Base-by-base conservation (phyloP, 1,140 invertebrate genomes). In the Carposina sasakii region DNA sequence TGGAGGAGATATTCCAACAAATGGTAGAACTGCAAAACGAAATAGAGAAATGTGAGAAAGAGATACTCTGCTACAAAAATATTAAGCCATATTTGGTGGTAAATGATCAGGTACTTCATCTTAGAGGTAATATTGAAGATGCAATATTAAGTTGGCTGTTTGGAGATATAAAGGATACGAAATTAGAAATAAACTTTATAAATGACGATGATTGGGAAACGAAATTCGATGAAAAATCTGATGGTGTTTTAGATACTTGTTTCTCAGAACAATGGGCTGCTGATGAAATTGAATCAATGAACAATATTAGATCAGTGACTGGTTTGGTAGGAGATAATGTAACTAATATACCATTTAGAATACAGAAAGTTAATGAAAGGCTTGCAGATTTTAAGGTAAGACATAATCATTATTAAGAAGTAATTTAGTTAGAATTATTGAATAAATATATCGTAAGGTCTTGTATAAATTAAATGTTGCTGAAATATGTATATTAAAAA, bases 11-110 rank as follows among this genome's bases (percentile, higher is more conserved):
- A 16, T 78, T 62, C 28, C 68, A 71, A 44, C 48, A 75, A 53
- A 73, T 81, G 66, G 66, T 52, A n/a, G 60, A 68, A 23, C 10
- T 81, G 8, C 74, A 81, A 51, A 71, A 45, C 10, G 67, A 77
- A 21, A 70, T 79, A 40, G 73, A 79, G 9, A 76, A 77, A 44
- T 81, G 76, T 48, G 73, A 77, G 16, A 78, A 60, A 45, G 67
- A 71, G 16, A 48, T 81, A 9, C 22, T 81, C 16, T 63, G 55
- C 1, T 76, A 75, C 41, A 66, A 71, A 56, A 69, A 26, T 41
- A 42, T 76, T 17, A 70, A 67, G 30, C 42, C 57, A n/a, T 57
- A 71, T 55, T 45, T 81, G 2, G 71, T 63, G 53, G 56, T 65
- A 47, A 54, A 51, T 30, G 54, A 58, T n/a, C 57, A 69, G 42